Conservation (phyloP, 1,140 invertebrate genomes). For the Dolichoris vasculosae region DNA sequence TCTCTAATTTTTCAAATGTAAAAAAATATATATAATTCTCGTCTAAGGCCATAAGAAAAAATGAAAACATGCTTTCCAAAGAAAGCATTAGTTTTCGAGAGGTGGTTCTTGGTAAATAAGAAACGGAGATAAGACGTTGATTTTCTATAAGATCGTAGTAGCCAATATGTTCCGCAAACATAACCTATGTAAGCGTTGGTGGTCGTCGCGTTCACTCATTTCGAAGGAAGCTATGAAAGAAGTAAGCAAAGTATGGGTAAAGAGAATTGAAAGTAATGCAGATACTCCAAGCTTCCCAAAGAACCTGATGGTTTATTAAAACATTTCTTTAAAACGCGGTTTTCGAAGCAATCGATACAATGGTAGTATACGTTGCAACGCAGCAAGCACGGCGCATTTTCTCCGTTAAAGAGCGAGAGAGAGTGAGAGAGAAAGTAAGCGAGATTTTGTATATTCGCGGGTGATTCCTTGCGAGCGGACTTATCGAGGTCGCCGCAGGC, state of each 20-base stretch:
- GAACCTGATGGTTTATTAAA: background rate
- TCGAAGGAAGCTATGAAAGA: too few species aligned
- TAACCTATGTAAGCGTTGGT: too few species aligned
- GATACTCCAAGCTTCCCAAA: background rate
- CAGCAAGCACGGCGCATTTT: background rate
- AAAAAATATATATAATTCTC: background rate
- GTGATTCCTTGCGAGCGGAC: background rate
- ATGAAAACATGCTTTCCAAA: background rate
- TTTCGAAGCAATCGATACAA: background rate
- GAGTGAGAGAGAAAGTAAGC: background rate
- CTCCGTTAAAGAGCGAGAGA: background rate
- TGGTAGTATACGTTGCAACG: background rate
- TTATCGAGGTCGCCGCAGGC: constrained; percentile 14
- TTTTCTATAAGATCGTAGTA: background rate
- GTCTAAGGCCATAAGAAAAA: background rate
- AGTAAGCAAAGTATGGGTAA: too few species aligned
- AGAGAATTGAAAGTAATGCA: background rate
- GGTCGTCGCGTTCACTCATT: too few species aligned
- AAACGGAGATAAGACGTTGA: background rate
- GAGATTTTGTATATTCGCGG: background rate
- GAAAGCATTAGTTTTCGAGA: background rate
- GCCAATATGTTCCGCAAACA: too few species aligned
- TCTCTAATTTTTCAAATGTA: background rate
- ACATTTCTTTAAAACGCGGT: background rate
- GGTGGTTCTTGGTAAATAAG: background rate